These are phyloP conservation scores for Rhombomys opimus DNA, from an alignment of 2,113 vertebrate species.

Conservation along the genomic window DNA sequence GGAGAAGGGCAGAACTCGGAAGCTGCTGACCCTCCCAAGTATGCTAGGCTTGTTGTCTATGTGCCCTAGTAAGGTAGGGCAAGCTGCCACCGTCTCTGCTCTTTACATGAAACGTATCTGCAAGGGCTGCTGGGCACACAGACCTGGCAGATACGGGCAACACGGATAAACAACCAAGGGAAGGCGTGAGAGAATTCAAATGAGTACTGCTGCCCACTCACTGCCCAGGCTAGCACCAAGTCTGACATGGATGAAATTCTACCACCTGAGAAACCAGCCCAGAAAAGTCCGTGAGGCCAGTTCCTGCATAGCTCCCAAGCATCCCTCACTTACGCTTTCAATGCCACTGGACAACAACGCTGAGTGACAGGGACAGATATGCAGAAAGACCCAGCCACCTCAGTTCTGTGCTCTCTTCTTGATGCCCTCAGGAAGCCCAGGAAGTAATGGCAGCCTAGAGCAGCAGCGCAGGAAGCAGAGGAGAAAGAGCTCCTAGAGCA, in stretches of 20 bases:
- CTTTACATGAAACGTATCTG: neutral
- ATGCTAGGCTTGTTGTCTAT: neutral
- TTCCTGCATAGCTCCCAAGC: neutral
- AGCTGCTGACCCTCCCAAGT: neutral
- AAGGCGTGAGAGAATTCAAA: neutral
- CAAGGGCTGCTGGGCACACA: neutral
- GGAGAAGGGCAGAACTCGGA: accelerated
- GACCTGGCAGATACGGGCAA: neutral
- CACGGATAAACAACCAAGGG: accelerated
- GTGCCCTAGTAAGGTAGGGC: neutral
- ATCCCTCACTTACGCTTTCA: neutral
- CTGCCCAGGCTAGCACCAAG: neutral
- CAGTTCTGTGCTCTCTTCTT: neutral
- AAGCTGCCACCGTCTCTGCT: neutral
- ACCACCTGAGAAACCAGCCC: neutral
- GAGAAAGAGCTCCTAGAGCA: neutral
- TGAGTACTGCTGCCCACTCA: neutral
- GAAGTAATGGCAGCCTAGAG: neutral
- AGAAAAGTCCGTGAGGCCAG: neutral
- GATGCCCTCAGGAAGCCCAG: neutral
- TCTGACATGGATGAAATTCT: neutral
- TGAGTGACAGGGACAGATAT: neutral
- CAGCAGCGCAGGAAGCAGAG: neutral
- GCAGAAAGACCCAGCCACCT: neutral
- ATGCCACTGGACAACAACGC: neutral